Evolutionary conservation across 2,113 vertebrate genomes (phyloP), one percentile per base, ranked within the genome.

Genomic region (Etheostoma cragini): DNA sequence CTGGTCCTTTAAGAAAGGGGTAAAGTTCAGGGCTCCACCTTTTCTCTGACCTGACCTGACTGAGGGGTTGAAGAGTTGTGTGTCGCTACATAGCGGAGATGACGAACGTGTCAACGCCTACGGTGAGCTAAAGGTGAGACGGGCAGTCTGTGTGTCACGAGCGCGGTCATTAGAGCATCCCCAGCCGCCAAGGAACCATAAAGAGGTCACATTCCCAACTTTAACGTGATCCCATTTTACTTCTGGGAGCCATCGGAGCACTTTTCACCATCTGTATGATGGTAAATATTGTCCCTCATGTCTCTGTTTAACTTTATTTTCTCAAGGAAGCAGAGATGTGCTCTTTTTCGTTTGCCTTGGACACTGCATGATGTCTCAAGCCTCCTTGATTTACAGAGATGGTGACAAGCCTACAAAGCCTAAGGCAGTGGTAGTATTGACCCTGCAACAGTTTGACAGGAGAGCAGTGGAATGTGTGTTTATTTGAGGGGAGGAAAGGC

Each of bases 231-330:
- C 78, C 42, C 17, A 21, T 17, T 70, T 35, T 56, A 30, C 47
- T 35, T 64, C 33, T 21, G 42, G 80, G 4, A 75, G 57, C 72
- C 62, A 60, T 57, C 35, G 52, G 35, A 46, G 53, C 47, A 83
- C 77, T 53, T 87, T 89, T 84, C 70, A 77, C 74, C 66, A 61
- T 78, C 66, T 47, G 68, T 17, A 64, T 68, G 83, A 91, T 19
- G 50, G 90, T 91, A 92, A 94, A 94, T 91, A 85, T 87, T 92
- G 89, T 88, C 82, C 42, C 87, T 87, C 14, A 0, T 16, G 22
- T 90, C 89, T 90, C 74, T 4, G 50, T 90, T 90, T 85, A 75
- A 72, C 69, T 47, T 61, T 13, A 45, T 26, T 52, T 42, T 81
- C 68, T 70, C 42, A 22, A 35, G 7, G 61, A 73, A 6, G 24